Evolutionary conservation across 2,888 invertebrate species (phyloP).

Genomic region (Phaedon cochleariae): DNA sequence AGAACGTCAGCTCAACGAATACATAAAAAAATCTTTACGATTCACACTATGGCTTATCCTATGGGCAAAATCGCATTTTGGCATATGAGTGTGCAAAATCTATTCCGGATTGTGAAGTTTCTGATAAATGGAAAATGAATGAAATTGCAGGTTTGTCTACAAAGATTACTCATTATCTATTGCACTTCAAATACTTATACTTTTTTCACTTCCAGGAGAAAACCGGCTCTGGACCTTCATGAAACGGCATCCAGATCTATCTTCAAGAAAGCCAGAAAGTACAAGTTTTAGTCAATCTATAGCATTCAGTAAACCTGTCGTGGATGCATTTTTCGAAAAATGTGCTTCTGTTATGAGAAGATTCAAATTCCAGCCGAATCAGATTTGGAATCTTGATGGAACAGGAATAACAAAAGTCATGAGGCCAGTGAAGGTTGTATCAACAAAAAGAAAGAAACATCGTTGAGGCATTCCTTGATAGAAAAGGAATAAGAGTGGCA

Average conservation of each 20-base stretch:
- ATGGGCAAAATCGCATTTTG: background rate
- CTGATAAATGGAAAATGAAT: background rate
- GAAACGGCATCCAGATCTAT: background rate
- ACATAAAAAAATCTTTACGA: background rate
- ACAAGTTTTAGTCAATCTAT: constrained; percentile 44
- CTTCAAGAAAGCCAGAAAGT: constrained; percentile 45
- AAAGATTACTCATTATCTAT: background rate
- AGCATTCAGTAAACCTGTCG: constrained; percentile 45
- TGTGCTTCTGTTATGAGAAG: constrained; percentile 28
- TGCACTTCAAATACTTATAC: background rate
- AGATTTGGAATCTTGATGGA: constrained; percentile 45
- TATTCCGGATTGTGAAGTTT: background rate
- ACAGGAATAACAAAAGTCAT: no score
- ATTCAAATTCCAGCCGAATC: constrained; percentile 30
- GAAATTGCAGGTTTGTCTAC: background rate
- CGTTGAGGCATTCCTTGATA: background rate
- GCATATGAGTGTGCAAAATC: background rate
- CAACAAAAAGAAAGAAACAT: no score
- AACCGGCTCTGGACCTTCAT: background rate
- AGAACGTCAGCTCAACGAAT: background rate
- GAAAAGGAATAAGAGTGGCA: background rate
- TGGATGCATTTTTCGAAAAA: constrained; percentile 43
- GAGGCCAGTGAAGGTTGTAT: no score
- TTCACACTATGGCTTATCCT: background rate
- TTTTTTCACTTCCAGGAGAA: background rate